Evolutionary conservation across 2,113 vertebrate species (phyloP), one percentile per base, ranked within the genome.

Genomic region (Protobothrops flavoviridis): DNA sequence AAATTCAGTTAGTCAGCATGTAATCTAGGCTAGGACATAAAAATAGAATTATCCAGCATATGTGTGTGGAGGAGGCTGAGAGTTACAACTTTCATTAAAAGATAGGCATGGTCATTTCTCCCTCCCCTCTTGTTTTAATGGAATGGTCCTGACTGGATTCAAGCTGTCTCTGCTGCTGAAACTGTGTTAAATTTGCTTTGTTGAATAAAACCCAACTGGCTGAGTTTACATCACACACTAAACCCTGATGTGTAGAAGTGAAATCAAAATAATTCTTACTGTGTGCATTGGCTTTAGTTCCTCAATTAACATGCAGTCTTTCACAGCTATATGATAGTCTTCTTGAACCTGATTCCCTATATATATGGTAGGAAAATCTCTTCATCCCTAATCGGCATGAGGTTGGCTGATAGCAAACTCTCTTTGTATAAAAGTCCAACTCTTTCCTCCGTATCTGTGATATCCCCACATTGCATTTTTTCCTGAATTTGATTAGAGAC

Each of bases 1-100:
- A 48, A 2, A 86, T 90, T 86, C 53, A 61, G 29, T 93, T 74
- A 93, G 26, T 90, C 88, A 90, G 88, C 92, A 86, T 90, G 86
- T 93, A 85, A 10, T 52, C 29, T 23, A 74, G 39, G 5, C 29
- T n/a, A 74, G 39, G 5, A 21, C n/a, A 39, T 48, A 48, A 48
- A 17, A 55, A 59, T n/a, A 85, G 43, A 61, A 59, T 61, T 90
- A 61, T n/a, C 23, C 39, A 90, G 88, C 45, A 52, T 90, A 74
- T 4, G 45, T 21, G 53, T 59, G 50, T 57, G 6, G 7, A 69
- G 11, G 7, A 39, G 17, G 74, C 17, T 81, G 74, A 81, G 6
- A 81, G 17, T 81, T 50, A 56, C 11, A 52, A 48, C 85, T 85
- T 93, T 59, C 64, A 89, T 45, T 92, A 56, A 88, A 74, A 85